Evolutionary conservation across 2,888 invertebrate genomes (phyloP).

Genomic region (Rapana venosa): DNA sequence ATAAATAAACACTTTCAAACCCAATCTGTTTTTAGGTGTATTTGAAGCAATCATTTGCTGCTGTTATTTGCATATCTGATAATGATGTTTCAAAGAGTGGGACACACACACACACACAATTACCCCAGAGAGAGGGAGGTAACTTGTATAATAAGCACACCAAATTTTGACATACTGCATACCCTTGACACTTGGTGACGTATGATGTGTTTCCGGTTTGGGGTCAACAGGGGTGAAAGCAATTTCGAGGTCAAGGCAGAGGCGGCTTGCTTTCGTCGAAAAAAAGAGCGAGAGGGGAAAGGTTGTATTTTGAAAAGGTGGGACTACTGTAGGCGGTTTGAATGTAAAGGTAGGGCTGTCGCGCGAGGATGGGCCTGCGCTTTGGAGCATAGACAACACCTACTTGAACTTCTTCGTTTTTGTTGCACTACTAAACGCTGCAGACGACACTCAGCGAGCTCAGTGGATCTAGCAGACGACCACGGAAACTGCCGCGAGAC

Average conservation of each 20-base stretch:
- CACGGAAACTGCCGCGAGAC: constrained; percentile 31
- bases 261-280: background rate
- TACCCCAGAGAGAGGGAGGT: too few species aligned
- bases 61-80: too few species aligned
- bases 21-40: too few species aligned
- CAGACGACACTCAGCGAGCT: background rate
- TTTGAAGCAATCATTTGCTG: too few species aligned
- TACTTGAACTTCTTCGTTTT: background rate
- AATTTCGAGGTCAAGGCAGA: constrained; percentile 18
- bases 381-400: background rate
- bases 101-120: too few species aligned
- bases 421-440: background rate
- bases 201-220: constrained; percentile 1
- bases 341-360: background rate
- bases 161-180: background rate
- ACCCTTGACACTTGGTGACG: constrained; percentile 9
- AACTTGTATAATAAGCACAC: too few species aligned
- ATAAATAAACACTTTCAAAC: too few species aligned
- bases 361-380: constrained; percentile 29
- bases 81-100: too few species aligned
- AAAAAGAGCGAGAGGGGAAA: background rate
- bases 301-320: background rate
- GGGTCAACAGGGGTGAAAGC: constrained; percentile 9
- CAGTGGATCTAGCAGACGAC: constrained; percentile 20
- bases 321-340: background rate